Evolutionary conservation across 1,140 invertebrate genomes (phyloP), one percentile per base, ranked within the genome.

Genomic region (Ptiloglossa arizonensis): DNA sequence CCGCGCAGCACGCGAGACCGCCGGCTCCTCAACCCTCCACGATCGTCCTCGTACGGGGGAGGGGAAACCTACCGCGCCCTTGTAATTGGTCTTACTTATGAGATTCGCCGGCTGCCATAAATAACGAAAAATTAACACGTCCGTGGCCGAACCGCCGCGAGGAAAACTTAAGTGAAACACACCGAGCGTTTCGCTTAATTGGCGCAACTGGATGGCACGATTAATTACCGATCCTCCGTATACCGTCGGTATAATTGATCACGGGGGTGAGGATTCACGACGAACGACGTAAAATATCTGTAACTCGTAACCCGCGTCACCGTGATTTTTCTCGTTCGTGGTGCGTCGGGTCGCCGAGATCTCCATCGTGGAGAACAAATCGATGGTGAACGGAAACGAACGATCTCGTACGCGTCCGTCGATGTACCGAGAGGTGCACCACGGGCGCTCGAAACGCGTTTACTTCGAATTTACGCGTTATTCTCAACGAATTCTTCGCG

Each of bases 41-140:
- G 22, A 6, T 15, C 41, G 17, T 32, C 22, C 17, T 19, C n/a
- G 44, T 15, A 24, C n/a, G n/a, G n/a, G n/a, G n/a, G n/a, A n/a
- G 3, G n/a, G 63, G 11, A 32, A 59, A 15, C 54, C 15, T 13
- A 66, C 29, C 41, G 63, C 41, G 29, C 41, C 29, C 73, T 69
- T 59, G 52, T 76, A 76, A 76, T 76, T 76, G 73, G 38, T 27
- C 24, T 76, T 76, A 76, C 73, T 76, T 76, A 76, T 24, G 73
- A 41, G 73, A 24, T 69, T 48, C 27, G 59, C 38, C 29, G 11
- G 24, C 27, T 29, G n/a, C 64, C 64, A 69, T 76, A 76, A 76
- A 76, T 76, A 76, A 76, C 73, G 54, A 69, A 69, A 76, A 69
- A 76, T 76, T 76, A 59, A 68, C 50, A 69, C 64, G 73, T 76